Conservation (phyloP, 1,140 invertebrate genomes). For the Eupristina koningsbergeri region DNA sequence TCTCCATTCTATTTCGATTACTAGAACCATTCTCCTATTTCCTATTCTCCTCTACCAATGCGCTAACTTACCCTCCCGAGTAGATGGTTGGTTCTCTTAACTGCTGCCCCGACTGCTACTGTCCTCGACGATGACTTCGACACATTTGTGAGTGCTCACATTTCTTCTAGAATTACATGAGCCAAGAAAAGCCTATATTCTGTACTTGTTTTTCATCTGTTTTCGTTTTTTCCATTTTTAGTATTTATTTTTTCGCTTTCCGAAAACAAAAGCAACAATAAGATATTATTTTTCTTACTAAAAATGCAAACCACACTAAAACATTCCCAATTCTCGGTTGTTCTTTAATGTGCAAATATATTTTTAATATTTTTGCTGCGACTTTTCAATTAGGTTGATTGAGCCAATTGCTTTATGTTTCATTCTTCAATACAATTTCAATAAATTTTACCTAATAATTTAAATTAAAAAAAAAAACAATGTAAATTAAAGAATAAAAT, state of each 20-base stretch:
- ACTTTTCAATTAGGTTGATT: no score
- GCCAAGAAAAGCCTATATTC: background rate
- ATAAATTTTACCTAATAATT: no score
- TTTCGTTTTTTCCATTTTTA: background rate
- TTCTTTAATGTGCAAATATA: no score
- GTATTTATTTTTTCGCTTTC: background rate
- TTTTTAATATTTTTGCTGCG: no score
- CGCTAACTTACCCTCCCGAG: conserved; percentile 27
- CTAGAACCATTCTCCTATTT: background rate
- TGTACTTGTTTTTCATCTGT: background rate
- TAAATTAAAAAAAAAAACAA: no score
- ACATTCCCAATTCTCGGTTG: no score
- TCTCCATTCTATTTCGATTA: conserved; percentile 27
- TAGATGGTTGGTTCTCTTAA: conserved; percentile 12
- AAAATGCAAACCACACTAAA: no score
- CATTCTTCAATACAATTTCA: no score
- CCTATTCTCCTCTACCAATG: background rate
- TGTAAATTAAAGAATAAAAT: no score
- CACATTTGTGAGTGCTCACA: background rate
- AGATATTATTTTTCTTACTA: no score
- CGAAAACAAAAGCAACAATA: no score
- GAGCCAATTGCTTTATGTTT: no score
- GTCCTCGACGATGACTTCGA: conserved; percentile 9
- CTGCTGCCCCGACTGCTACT: conserved; percentile 28
- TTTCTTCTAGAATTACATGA: background rate